A percentile compares a stretch with the other conserved stretches of the same genome.
phyloP scores from a whole-genome alignment of 1,140 invertebrate species.

The Drosophila ironensis region DNA sequence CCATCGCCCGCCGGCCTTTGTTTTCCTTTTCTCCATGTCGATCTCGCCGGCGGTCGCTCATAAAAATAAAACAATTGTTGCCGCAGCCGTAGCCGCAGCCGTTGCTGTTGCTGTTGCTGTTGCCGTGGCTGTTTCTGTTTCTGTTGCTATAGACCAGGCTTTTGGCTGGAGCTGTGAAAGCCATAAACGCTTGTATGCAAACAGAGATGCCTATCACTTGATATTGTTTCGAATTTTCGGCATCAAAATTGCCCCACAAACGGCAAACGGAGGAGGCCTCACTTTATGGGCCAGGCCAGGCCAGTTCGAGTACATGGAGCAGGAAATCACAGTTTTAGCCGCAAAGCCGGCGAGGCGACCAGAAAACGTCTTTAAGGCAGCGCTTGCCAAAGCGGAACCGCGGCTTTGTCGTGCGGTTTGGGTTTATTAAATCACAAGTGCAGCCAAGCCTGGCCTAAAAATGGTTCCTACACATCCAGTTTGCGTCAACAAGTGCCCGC shows the following conservation, averaged over 20 bases:
- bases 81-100: no score
- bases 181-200: constrained; percentile 22
- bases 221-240: constrained; percentile 1
- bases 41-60: no score
- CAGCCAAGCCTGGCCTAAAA: constrained; percentile 16
- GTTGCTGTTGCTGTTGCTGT: no score
- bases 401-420: constrained; percentile 1
- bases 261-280: no score
- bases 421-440: constrained; percentile 28
- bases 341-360: constrained; percentile 17
- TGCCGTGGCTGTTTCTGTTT: no score
- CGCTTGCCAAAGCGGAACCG: constrained; percentile 43
- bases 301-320: constrained; percentile 29
- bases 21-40: constrained; percentile 15
- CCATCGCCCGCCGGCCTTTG: not conserved
- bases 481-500: not conserved
- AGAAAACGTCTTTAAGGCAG: constrained; percentile 4
- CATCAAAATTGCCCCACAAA: constrained; percentile 11
- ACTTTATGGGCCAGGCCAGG: no score
- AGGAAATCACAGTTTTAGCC: constrained; percentile 17
- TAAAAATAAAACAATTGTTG: no score
- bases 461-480: not conserved
- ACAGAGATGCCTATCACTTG: constrained; percentile 28
- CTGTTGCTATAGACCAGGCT: no score
- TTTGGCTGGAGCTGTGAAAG: constrained; percentile 33